phyloP scores from a whole-genome alignment of 2,113 vertebrate genomes.

The Eublepharis macularius region DNA sequence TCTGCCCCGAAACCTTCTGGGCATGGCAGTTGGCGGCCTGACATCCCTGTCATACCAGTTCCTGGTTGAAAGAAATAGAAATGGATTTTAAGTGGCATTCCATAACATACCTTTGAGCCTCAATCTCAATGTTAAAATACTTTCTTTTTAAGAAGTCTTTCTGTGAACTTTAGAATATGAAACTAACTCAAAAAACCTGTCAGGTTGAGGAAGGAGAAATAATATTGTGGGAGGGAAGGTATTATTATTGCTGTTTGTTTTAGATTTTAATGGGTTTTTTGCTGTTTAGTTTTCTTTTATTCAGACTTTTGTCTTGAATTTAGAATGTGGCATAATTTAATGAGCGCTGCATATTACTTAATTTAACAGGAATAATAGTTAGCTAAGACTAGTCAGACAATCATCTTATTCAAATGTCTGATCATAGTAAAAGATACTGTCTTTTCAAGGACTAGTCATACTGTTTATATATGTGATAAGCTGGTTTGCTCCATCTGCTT shows the following conservation, averaged over 20 bases:
- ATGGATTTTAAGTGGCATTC: not conserved
- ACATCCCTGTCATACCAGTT: not conserved
- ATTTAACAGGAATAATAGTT: not conserved
- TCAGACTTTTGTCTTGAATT: slow-evolving; percentile 5
- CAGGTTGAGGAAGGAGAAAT: not conserved
- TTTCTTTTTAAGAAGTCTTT: not conserved
- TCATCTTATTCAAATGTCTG: not conserved
- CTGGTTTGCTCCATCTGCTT: not conserved
- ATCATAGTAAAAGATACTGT: not conserved
- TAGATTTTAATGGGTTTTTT: not conserved
- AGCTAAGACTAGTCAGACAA: not conserved
- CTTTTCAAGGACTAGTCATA: not conserved
- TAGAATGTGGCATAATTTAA: slow-evolving; percentile 15
- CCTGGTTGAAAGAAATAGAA: not conserved
- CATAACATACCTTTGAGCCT: not conserved
- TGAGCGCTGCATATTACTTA: slow-evolving; percentile 16
- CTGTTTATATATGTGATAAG: not conserved
- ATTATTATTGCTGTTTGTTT: not conserved
- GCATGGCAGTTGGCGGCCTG: too few species aligned
- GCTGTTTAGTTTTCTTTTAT: not conserved
- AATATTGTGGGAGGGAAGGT: not conserved
- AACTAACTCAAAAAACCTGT: not conserved
- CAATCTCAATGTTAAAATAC: not conserved
- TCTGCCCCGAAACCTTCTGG: too few species aligned
- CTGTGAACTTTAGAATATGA: not conserved